These are phyloP conservation scores for Antechinus flavipes DNA, from an alignment of 2,113 vertebrate genomes.

Conservation along the genomic window DNA sequence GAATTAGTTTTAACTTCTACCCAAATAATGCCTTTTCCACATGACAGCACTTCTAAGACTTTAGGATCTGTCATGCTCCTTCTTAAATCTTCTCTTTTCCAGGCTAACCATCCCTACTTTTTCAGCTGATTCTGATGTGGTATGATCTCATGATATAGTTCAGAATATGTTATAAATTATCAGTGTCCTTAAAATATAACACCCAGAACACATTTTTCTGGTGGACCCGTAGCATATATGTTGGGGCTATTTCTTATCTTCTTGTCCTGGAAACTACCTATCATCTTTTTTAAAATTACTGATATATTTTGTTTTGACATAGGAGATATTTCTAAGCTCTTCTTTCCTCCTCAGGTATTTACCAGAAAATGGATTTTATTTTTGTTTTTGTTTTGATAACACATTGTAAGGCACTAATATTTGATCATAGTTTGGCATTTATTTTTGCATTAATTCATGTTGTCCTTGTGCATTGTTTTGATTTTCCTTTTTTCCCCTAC, in stretches of 20 bases:
- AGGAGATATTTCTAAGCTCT: not conserved
- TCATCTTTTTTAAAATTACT: not conserved
- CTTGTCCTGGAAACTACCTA: not conserved
- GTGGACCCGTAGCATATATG: not conserved
- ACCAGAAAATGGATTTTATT: not conserved
- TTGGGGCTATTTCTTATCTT: not conserved
- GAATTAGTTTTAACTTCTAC: not conserved
- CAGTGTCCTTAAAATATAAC: not conserved
- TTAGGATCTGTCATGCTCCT: not conserved
- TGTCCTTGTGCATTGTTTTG: not conserved
- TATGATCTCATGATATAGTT: not conserved
- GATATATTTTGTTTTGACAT: not conserved
- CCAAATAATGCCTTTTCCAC: not conserved
- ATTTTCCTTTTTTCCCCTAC: not conserved
- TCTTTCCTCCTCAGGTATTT: not conserved
- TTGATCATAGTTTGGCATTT: not conserved
- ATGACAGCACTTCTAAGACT: not conserved
- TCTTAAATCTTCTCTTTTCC: not conserved
- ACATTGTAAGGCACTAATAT: not conserved
- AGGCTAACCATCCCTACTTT: not conserved
- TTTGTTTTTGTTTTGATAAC: too few species aligned
- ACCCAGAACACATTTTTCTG: not conserved
- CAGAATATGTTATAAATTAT: not conserved
- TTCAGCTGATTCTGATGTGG: not conserved
- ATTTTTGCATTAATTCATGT: not conserved